Evolutionary conservation across 1,140 invertebrate species (phyloP), one percentile per base, ranked within the genome.

Genomic region (Chrysoperla carnea): DNA sequence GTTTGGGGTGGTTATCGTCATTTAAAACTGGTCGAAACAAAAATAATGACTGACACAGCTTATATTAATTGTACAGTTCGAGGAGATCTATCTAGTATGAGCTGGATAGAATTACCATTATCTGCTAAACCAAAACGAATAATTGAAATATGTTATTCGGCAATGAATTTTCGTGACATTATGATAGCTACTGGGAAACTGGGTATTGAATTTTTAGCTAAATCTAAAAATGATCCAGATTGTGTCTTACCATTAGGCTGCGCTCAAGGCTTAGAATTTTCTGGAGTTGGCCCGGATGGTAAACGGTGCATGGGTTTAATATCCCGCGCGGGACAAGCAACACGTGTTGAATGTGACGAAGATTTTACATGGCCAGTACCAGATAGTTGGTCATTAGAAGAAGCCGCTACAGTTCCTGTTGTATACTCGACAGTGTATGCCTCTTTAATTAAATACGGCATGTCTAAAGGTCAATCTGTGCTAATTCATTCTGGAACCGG

Each of bases 401-500:
- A 95, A 36, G 91, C 89, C 1, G 84, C 85, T 0, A 88, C 88
- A 1, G 71, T 95, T 0, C 90, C 90, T 4, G 78, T 81, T 2
- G 83, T 83, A 6, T 94, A 92, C 54, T 70, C 72, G 37, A 92
- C 87, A 0, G 85, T 76, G 47, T 88, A 87, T 56, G 81, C 86
- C 7, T 67, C 95, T 43, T 67, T 73, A 33, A 29, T 56, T 0
- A 59, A 51, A 44, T 5, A 23, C 5, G 17, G 17, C 5, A 3
- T 23, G 17, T 23, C 17, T 2, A 66, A 65, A 40, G 75, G 74
- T 1, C 75, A 84, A 33, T 69, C 58, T 14, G 51, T 87, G 11
- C 57, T 87, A 8, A 83, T 87, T 45, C 83, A 87, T 51, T 73
- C 78, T n/a, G 83, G 81, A 8, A 64, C 58, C 48, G 82, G 84